These are phyloP conservation scores for Metridium senile DNA, from an alignment of 92 coral and sea anemone species.

Conservation along the genomic window DNA sequence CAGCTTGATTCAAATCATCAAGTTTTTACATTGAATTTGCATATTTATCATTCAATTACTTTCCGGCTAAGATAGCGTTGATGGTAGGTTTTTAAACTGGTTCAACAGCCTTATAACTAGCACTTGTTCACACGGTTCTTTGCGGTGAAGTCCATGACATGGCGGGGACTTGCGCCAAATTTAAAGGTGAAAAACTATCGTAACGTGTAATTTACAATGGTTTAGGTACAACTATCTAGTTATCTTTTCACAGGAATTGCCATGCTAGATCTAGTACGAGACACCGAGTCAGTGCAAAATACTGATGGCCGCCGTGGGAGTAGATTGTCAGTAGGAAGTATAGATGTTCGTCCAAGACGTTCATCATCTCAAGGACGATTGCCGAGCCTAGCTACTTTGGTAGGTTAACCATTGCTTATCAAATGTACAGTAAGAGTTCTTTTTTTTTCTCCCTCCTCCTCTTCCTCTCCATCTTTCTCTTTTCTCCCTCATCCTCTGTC, in stretches of 20 bases:
- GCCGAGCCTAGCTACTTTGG: constrained; percentile 82
- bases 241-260: constrained; percentile 18
- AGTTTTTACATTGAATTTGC: background rate
- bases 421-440: no score
- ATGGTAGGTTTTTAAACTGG: background rate
- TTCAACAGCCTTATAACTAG: background rate
- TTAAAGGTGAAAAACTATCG: constrained; percentile 18
- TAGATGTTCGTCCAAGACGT: constrained; percentile 31
- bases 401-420: no score
- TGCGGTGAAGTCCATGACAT: background rate
- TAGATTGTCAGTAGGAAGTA: background rate
- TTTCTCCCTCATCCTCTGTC: no score
- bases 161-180: constrained; percentile 7
- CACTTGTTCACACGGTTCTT: background rate
- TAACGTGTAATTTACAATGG: background rate
- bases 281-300: constrained; percentile 2
- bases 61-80: background rate
- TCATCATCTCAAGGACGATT: constrained; percentile 53
- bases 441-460: no score
- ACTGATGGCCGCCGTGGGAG: background rate
- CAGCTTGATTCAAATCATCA: background rate
- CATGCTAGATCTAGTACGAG: constrained; percentile 17
- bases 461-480: no score
- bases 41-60: background rate
- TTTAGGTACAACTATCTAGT: no score